These are phyloP conservation scores for Sciurus vulgaris DNA, from an alignment of 2,797 vertebrate species.

Conservation along the genomic window DNA sequence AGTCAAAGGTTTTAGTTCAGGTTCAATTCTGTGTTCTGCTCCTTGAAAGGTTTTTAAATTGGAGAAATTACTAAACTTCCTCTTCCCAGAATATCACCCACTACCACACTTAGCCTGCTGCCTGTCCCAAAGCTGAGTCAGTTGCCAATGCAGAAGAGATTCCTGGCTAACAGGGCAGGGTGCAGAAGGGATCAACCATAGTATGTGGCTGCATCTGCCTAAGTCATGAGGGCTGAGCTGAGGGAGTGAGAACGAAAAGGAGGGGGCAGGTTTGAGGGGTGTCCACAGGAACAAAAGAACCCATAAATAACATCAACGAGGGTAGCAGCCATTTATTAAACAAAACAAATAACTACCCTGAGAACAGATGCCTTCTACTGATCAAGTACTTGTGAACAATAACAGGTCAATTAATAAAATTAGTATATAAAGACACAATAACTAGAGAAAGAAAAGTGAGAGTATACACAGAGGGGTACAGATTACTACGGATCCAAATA, in stretches of 20 bases:
- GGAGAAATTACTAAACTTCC: neutral
- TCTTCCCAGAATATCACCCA: neutral
- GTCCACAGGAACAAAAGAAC: neutral
- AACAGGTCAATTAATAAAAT: slow-evolving; percentile 5
- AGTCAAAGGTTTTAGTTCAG: neutral
- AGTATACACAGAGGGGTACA: neutral
- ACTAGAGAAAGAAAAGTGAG: neutral
- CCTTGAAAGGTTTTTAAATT: neutral
- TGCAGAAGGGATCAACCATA: neutral
- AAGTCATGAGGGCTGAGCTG: neutral
- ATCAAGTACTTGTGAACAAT: slow-evolving; percentile 26
- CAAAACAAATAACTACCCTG: slow-evolving; percentile 49
- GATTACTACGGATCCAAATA: neutral
- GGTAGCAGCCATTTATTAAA: slow-evolving; percentile 14
- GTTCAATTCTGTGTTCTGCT: neutral
- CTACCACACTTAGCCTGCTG: neutral
- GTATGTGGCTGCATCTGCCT: rapidly evolving
- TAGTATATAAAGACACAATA: neutral
- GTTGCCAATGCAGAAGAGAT: neutral
- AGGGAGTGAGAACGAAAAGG: neutral
- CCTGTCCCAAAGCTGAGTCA: neutral
- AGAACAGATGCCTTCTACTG: neutral
- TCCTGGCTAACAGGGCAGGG: neutral
- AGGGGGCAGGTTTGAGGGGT: neutral
- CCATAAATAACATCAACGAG: neutral